These are phyloP conservation scores for Phycodurus eques DNA, from an alignment of 2,113 vertebrate species.

Conservation along the genomic window DNA sequence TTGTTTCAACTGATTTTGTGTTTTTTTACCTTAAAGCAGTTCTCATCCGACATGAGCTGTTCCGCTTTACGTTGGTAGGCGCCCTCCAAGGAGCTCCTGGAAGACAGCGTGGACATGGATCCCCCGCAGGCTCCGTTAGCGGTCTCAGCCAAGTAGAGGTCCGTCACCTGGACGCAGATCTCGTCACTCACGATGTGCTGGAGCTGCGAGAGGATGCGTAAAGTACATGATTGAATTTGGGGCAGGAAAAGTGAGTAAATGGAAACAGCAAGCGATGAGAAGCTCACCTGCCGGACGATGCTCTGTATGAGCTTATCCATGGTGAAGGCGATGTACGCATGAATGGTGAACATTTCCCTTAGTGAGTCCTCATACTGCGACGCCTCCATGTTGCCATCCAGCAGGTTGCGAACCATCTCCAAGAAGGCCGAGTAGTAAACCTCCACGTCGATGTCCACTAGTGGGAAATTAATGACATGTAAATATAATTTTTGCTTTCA, in stretches of 20 bases:
- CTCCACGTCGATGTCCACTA: slow-evolving; percentile 96
- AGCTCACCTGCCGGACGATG: slow-evolving; percentile 91
- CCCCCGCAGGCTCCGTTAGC: slow-evolving; percentile 81
- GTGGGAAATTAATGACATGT: slow-evolving; percentile 3
- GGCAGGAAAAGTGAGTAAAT: neutral
- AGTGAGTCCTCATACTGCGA: slow-evolving; percentile 95
- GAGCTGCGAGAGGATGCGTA: slow-evolving; percentile 70
- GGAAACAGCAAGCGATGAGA: neutral
- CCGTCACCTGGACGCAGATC: slow-evolving; percentile 94
- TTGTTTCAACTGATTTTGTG: neutral
- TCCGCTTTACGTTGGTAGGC: slow-evolving; percentile 89
- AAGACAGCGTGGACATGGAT: slow-evolving; percentile 75
- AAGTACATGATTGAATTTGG: neutral
- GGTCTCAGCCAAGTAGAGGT: slow-evolving; percentile 89
- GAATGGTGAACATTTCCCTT: slow-evolving; percentile 99
- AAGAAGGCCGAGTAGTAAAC: slow-evolving; percentile 97
- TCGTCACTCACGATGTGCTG: slow-evolving; percentile 98
- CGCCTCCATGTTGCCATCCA: slow-evolving; percentile 97
- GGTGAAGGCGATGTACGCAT: slow-evolving; percentile 95
- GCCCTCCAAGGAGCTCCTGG: slow-evolving; percentile 75
- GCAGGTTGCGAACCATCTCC: slow-evolving; percentile 94
- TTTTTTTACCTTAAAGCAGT: slow-evolving; percentile 90
- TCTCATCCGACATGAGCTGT: slow-evolving; percentile 96
- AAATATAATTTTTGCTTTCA: neutral
- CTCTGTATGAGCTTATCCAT: slow-evolving; percentile 99